A percentile compares a stretch with the other conserved stretches of the same genome.
phyloP scores from a whole-genome alignment of 2,888 invertebrate species.

The Stictocephala bisonia region DNA sequence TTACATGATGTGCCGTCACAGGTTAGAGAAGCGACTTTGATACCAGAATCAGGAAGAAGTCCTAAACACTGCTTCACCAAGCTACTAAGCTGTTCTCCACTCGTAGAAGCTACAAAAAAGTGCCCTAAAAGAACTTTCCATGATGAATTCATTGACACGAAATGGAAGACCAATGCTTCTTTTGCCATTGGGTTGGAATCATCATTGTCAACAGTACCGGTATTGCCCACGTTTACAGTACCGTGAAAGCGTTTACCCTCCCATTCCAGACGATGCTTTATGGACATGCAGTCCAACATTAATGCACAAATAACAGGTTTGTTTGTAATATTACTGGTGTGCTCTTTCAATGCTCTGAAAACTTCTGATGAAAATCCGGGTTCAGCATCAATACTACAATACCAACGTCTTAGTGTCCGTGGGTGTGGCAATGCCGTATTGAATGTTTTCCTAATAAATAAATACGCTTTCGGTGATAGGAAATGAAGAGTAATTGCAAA shows the following conservation, averaged over 20 bases:
- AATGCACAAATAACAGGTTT: slow-evolving; percentile 5
- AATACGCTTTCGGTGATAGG: too few relatives aligned
- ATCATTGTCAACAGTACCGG: slow-evolving; percentile 11
- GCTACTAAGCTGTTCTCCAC: slow-evolving; percentile 32
- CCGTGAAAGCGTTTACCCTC: slow-evolving; percentile 35
- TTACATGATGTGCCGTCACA: slow-evolving; percentile 44
- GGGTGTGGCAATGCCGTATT: too few relatives aligned
- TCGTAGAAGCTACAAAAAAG: slow-evolving; percentile 28
- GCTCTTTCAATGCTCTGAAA: slow-evolving; percentile 20
- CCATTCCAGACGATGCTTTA: slow-evolving; percentile 8
- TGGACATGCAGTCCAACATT: slow-evolving; percentile 19
- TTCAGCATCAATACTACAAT: too few relatives aligned
- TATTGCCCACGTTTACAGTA: slow-evolving; percentile 35
- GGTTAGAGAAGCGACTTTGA: slow-evolving; percentile 42
- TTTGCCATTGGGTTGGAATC: slow-evolving; percentile 35
- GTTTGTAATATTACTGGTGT: slow-evolving; percentile 11
- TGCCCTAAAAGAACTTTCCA: slow-evolving; percentile 43
- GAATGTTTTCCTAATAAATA: too few relatives aligned
- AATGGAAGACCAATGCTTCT: slow-evolving; percentile 42
- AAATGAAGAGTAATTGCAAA: too few relatives aligned
- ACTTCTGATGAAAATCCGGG: too few relatives aligned
- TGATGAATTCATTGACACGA: slow-evolving; percentile 30
- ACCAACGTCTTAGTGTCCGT: too few relatives aligned
- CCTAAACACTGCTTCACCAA: slow-evolving; percentile 41
- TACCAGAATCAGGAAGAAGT: slow-evolving; percentile 39